Base-by-base conservation (phyloP, 2,113 vertebrate species). In the Cyanocitta stelleri region DNA sequence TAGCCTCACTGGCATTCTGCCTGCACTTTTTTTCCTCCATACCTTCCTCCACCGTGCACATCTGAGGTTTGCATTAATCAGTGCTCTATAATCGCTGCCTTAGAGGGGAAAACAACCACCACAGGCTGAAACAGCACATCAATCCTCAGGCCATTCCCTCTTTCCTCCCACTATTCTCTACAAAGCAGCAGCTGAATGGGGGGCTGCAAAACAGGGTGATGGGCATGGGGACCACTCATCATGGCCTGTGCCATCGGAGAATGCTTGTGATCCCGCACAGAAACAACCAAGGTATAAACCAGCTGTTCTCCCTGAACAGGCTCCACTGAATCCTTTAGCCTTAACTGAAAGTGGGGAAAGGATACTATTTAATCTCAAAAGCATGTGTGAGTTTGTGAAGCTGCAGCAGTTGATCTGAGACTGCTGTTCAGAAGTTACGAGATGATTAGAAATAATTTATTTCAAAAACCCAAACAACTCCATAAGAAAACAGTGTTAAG, bases 31-130 rank as follows among this genome's bases (percentile, higher is more conserved):
- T 62, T 22, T 84, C 68, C n/a, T 48, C 49, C 21, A 2, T 22
- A 20, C 68, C 72, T 37, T 44, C 33, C 64, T 71, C 24, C n/a
- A 30, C 1, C 0, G 0, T 15, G 49, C 21, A 33, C 30, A 3
- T 37, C 82, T 39, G 77, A 80, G n/a, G 13, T 62, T 46, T 83
- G 33, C n/a, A 8, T 49, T 68, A 17, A 61, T 5, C 15, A 26
- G 4, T 3, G 26, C 37, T 54, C 37, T 44, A 0, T 13, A 24
- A 23, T 74, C 1, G 1, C 35, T 76, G 79, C 58, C 27, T 68
- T 26, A 33, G 16, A 8, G 54, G 32, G 39, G 71, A 32, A 68
- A 72, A 48, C 52, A 44, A 37, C 52, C 37, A 27, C 51, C 51
- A 16, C 41, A 23, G 35, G 24, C 32, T 80, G 32, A 75, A 74